Evolutionary conservation across 2,113 vertebrate genomes (phyloP).

Genomic region (Isurus oxyrinchus): DNA sequence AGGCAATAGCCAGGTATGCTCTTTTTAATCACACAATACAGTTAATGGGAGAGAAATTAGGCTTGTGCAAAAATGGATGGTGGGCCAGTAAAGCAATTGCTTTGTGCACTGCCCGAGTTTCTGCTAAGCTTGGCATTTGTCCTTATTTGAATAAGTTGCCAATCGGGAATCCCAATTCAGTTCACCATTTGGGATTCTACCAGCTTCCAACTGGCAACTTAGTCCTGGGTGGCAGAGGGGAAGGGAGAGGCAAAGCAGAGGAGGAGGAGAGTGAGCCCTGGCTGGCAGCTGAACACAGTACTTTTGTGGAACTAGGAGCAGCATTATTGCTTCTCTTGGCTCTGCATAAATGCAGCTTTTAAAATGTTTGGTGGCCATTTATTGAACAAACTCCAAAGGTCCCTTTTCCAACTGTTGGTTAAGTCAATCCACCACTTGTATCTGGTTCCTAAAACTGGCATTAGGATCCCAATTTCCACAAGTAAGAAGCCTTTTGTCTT

Average conservation of each 20-base stretch:
- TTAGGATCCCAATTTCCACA: neutral
- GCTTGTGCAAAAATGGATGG: neutral
- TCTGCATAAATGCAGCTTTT: neutral
- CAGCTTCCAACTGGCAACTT: neutral
- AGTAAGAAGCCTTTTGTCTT: neutral
- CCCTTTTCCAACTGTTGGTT: neutral
- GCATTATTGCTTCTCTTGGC: neutral
- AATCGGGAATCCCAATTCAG: neutral
- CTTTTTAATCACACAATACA: neutral
- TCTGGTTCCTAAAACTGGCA: neutral
- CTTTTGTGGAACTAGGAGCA: neutral
- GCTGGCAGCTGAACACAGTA: neutral
- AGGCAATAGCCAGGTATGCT: neutral
- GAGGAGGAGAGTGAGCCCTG: neutral
- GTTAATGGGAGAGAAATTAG: neutral
- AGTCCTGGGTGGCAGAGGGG: neutral
- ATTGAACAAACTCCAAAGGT: neutral
- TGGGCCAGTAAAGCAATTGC: neutral
- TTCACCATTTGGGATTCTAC: neutral
- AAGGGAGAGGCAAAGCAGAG: neutral
- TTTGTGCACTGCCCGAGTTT: too few species aligned
- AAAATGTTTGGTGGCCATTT: neutral
- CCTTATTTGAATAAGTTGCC: neutral
- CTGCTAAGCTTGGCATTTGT: neutral
- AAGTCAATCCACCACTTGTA: neutral